Percentiles rank a stretch among this genome's conserved stretches.
phyloP scores from a whole-genome alignment of 2,797 vertebrate species.

The Eulemur mongoz region DNA sequence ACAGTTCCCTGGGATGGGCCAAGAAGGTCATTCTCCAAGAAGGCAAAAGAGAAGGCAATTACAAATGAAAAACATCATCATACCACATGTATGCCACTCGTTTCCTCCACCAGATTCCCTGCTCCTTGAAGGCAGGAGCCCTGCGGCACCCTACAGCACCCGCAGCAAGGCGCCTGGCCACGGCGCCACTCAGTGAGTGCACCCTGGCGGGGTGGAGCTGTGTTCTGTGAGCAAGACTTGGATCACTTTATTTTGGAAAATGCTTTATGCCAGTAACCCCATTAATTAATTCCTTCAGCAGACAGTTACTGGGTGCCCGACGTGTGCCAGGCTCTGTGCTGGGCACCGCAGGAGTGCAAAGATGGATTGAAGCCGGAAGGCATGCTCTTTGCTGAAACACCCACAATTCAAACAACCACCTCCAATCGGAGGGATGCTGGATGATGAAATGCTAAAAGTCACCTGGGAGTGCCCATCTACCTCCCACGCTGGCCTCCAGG shows the following conservation, averaged over 20 bases:
- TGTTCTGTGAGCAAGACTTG: not conserved
- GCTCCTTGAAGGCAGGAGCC: not conserved
- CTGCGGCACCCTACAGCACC: fast-evolving
- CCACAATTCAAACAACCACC: not conserved
- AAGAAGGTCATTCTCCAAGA: not conserved
- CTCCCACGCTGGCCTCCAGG: not conserved
- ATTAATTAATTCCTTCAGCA: not conserved
- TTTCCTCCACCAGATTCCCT: not conserved
- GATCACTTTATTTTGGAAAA: not conserved
- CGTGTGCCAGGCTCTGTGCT: not conserved
- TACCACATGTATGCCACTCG: fast-evolving
- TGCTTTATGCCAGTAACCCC: not conserved
- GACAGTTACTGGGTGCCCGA: not conserved
- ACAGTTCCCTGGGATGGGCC: not conserved
- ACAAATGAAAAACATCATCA: not conserved
- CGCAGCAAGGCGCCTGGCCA: fast-evolving
- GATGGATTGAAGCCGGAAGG: not conserved
- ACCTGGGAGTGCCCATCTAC: not conserved
- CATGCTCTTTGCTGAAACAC: not conserved
- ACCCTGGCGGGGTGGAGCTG: not conserved
- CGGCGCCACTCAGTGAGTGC: too few species aligned
- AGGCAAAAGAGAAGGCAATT: not conserved
- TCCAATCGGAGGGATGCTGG: not conserved
- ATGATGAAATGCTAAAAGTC: not conserved
- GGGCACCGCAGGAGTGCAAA: not conserved